phyloP scores from a whole-genome alignment of 2,797 vertebrate species.

The Delichon dasypus region DNA sequence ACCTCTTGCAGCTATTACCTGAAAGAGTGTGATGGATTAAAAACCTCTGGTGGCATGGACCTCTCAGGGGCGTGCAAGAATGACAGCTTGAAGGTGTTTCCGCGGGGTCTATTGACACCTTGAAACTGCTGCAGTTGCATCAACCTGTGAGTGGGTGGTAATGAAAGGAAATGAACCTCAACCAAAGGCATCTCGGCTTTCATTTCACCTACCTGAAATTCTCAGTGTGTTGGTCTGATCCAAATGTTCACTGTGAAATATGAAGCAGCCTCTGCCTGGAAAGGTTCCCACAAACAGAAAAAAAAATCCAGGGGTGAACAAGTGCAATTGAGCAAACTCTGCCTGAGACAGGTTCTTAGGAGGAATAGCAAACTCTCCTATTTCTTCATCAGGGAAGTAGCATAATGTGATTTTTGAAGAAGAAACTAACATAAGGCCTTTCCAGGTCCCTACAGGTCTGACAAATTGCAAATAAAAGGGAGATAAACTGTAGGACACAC shows the following conservation, averaged over 20 bases:
- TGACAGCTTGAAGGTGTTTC: neutral
- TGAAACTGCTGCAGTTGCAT: neutral
- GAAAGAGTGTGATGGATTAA: neutral
- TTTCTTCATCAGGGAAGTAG: neutral
- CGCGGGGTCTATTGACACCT: neutral
- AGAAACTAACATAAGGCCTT: neutral
- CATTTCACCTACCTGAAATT: neutral
- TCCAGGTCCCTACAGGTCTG: neutral
- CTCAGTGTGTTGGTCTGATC: neutral
- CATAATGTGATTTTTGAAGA: neutral
- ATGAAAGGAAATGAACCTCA: neutral
- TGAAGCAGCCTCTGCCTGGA: conserved; percentile 2
- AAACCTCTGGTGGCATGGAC: neutral
- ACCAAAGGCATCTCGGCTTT: neutral
- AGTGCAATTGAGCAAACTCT: neutral
- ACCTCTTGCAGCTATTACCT: neutral
- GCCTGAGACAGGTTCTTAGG: neutral
- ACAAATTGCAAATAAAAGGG: neutral
- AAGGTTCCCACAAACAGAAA: neutral
- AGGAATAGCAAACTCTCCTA: neutral
- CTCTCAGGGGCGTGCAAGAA: neutral
- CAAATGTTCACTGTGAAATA: neutral
- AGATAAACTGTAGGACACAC: neutral
- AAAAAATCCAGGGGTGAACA: neutral
- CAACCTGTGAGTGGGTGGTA: neutral